Evolutionary conservation across 2,113 vertebrate genomes (phyloP), one percentile per base, ranked within the genome.

Genomic region (Pterophyllum scalare): DNA sequence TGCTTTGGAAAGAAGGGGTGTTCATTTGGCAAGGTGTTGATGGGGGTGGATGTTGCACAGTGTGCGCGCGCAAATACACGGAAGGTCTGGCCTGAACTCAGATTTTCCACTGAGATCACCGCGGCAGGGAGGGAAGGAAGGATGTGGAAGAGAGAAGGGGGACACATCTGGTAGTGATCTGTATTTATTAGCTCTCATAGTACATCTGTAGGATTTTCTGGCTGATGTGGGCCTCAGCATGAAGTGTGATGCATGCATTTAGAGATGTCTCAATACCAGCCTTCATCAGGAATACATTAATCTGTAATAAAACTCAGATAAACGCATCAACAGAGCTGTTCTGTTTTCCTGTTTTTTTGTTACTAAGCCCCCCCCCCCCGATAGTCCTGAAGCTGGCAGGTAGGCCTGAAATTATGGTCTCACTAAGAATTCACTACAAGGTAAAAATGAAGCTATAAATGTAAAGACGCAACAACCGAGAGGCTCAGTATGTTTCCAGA

Each of bases 21-120:
- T 28, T 77, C 20, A 57, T 79, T 84, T 91, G 92, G 90, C 89
- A 80, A 83, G 33, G 81, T 88, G 83, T 75, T 49, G 87, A 56
- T 46, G 81, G 70, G 87, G 89, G 84, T 70, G 85, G 82, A 83
- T 87, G 80, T 43, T 87, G 52, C 70, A 77, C 12, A 33, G 81
- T 60, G 43, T 46, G 59, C 79, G 56, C 61, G 40, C 12, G 78
- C 61, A 62, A 87, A 77, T 64, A 24, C 72, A 56, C 33, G 20
- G 24, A 62, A 90, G 60, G 75, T n/a, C 86, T 92, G 90, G 84
- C 88, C 72, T 65, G 57, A 31, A 91, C 84, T 94, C 90, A 93
- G 35, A 88, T 74, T 95, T 95, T 95, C 95, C 96, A 96, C 85
- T 96, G 95, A 96, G 94, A 89, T 95, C 95, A 96, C 92, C 31